A percentile compares a stretch with the other conserved stretches of the same genome.
Evolutionary conservation across 2,888 invertebrate species (phyloP).

Genomic region (Hypolimnas misippus): DNA sequence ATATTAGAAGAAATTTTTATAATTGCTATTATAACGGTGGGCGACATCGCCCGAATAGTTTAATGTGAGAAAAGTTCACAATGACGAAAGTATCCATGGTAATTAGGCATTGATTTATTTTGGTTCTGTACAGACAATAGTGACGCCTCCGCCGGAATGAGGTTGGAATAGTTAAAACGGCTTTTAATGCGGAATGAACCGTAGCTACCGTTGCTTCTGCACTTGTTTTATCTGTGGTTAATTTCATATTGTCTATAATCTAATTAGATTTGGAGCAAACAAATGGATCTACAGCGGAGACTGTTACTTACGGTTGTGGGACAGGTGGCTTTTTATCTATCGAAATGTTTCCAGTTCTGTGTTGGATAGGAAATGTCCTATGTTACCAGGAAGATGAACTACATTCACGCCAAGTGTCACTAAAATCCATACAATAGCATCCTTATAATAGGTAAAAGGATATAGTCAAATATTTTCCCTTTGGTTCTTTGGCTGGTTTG

Average conservation of each 20-base stretch:
- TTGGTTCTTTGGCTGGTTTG: too few species aligned
- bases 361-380: too few species aligned
- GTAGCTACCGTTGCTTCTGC: constrained; percentile 17
- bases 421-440: too few species aligned
- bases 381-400: too few species aligned
- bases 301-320: too few species aligned
- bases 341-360: too few species aligned
- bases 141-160: constrained; percentile 30
- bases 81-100: constrained; percentile 39
- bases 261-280: neutral
- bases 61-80: constrained; percentile 50
- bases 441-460: too few species aligned
- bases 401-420: too few species aligned
- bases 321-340: too few species aligned
- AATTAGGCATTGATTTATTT: constrained; percentile 46
- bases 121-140: constrained; percentile 34
- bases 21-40: constrained; percentile 48
- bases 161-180: constrained; percentile 31
- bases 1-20: constrained; percentile 50
- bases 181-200: constrained; percentile 19
- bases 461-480: too few species aligned
- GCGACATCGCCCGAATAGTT: constrained; percentile 42
- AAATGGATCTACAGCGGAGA: too few species aligned
- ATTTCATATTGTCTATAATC: neutral
- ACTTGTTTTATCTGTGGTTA: constrained; percentile 4